Evolutionary conservation across 64 coral and sea anemone genomes (phyloP), one percentile per base, ranked within the genome.

Genomic region (Hydrozoanthus tunicans): DNA sequence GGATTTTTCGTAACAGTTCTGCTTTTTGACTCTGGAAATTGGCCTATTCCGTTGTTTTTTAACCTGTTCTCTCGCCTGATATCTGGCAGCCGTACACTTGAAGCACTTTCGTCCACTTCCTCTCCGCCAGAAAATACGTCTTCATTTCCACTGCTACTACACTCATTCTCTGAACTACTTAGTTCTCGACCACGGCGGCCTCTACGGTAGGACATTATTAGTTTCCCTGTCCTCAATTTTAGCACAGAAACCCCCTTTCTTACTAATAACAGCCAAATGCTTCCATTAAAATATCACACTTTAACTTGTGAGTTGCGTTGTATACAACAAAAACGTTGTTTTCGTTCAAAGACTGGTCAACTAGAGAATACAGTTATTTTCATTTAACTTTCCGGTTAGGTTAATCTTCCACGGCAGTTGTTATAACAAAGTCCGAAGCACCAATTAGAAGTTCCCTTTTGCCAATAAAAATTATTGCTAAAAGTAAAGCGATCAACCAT

Each of bases 391-490:
- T 57, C 68, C 69, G 4, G 84, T 88, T 88, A 74, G 11, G 66
- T 75, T 73, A 70, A 59, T 73, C 17, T 24, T 58, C 70, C 17
- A 3, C 8, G 69, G 54, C 84, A 88, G 84, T 88, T 75, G 84
- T 74, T 75, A 74, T 88, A 88, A 88, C 84, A 88, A 88, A 60
- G 12, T 24, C n/a, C 10, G 56, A 59, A 73, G 84, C 69, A 88
- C 69, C 84, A 88, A 88, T 88, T 61, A 88, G 24, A 74, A 88
- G 69, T 70, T 60, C 68, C 74, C 25, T 74, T 88, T 55, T 59
- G 68, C 56, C 84, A 59, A 59, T 88, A 74, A 88, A 88, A 15
- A 59, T 7, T n/a, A 59, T 51, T 88, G 11, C 67, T 2, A 64
- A 51, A 81, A 32, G 24, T 76, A 65, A 82, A 82, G 26, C 68